These are phyloP conservation scores for Setipinna tenuifilis DNA, from an alignment of 2,797 vertebrate species.

Conservation along the genomic window DNA sequence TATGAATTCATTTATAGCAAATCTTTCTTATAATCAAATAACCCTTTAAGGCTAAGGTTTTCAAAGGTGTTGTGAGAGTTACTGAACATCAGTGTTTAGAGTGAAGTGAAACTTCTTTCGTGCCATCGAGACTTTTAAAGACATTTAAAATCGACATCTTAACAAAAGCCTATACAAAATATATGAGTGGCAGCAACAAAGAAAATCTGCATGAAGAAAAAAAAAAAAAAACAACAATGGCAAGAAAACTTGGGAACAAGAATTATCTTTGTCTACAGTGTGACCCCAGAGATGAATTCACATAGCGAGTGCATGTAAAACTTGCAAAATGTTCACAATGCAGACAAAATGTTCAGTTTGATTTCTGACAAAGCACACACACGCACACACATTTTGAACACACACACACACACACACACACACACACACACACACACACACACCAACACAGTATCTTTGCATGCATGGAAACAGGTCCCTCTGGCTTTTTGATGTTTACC, in stretches of 20 bases:
- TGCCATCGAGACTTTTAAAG: not conserved
- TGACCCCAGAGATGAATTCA: slow-evolving; percentile 45
- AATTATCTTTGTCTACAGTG: not conserved
- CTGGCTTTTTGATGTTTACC: slow-evolving; percentile 63
- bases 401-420: slow-evolving; percentile 34
- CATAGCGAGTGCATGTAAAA: slow-evolving; percentile 36
- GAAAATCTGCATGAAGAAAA: not conserved
- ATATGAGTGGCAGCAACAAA: slow-evolving; percentile 1
- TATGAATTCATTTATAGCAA: no score
- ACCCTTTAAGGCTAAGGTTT: not conserved
- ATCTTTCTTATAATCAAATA: no score
- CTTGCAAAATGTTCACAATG: slow-evolving; percentile 38
- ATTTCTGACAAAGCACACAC: slow-evolving; percentile 21
- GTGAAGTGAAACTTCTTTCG: not conserved
- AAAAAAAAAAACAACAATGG: not conserved
- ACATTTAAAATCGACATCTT: not conserved
- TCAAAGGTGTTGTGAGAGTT: not conserved
- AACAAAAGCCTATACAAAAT: slow-evolving; percentile 19
- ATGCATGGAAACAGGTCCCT: slow-evolving; percentile 50
- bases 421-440: not conserved
- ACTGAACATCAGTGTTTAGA: not conserved
- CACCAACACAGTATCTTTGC: slow-evolving; percentile 49
- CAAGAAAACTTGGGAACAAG: slow-evolving; percentile 15
- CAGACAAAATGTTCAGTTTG: slow-evolving; percentile 33
- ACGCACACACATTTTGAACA: slow-evolving; percentile 5